phyloP scores from a whole-genome alignment of 2,113 vertebrate genomes.

The Peromyscus californicus region DNA sequence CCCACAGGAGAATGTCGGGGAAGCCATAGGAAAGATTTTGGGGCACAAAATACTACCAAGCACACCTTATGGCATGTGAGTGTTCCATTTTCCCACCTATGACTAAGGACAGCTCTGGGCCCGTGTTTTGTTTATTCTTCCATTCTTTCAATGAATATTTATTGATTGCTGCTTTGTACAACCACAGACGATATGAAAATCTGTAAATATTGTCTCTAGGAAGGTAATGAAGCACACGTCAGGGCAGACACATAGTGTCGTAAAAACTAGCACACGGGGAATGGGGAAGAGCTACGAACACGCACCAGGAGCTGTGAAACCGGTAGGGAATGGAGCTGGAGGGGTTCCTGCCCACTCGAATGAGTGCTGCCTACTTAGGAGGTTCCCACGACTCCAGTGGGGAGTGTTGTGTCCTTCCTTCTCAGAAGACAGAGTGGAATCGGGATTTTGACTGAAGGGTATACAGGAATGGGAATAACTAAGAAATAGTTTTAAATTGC shows the following conservation, averaged over 20 bases:
- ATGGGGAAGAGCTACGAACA: neutral
- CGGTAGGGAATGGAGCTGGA: neutral
- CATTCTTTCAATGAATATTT: neutral
- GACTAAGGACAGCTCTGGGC: conserved; percentile 14
- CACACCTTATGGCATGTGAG: neutral
- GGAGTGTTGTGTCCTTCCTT: neutral
- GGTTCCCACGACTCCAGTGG: neutral
- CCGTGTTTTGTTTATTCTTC: conserved; percentile 13
- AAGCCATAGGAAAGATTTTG: neutral
- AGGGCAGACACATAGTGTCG: neutral
- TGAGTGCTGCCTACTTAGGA: neutral
- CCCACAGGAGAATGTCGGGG: neutral
- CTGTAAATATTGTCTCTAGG: neutral
- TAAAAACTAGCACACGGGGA: neutral
- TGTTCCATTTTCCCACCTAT: neutral
- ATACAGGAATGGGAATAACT: neutral
- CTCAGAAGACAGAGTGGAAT: neutral
- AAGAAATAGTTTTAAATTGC: conserved; percentile 18
- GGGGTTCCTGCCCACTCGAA: neutral
- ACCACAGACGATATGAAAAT: neutral
- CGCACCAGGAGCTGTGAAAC: neutral
- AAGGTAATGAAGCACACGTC: neutral
- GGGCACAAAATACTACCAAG: neutral
- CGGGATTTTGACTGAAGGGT: neutral
- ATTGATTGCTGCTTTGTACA: neutral